These are phyloP conservation scores for Synodontis membranacea DNA, from an alignment of 2,113 vertebrate genomes.

Conservation along the genomic window DNA sequence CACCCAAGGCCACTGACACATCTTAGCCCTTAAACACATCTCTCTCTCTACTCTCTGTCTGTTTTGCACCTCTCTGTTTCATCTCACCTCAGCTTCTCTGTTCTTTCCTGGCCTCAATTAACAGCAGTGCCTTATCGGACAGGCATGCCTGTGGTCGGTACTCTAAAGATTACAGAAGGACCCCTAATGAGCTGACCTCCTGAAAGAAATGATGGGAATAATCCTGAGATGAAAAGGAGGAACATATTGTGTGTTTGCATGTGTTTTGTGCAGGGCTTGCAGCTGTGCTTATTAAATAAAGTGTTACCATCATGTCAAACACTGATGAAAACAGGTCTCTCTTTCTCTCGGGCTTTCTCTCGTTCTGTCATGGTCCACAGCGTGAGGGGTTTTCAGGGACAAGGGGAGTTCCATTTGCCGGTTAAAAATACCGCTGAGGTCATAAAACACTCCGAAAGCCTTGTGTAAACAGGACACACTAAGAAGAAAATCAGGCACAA, in stretches of 20 bases:
- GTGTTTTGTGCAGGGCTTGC: conserved; percentile 25
- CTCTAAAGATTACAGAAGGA: conserved; percentile 29
- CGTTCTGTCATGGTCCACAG: conserved; percentile 28
- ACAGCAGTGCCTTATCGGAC: conserved; percentile 36
- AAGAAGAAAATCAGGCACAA: conserved; percentile 37
- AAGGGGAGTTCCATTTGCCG: conserved; percentile 56
- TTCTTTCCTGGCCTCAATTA: conserved; percentile 36
- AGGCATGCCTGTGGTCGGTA: conserved; percentile 13
- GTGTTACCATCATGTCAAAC: conserved; percentile 47
- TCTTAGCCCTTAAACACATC: not conserved
- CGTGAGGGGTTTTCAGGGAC: conserved; percentile 47
- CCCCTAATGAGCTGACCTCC: conserved; percentile 32
- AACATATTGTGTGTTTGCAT: conserved; percentile 16
- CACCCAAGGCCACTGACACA: conserved; percentile 33
- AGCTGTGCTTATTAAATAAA: conserved; percentile 46
- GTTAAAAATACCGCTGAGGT: conserved; percentile 59
- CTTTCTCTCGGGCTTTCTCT: not conserved
- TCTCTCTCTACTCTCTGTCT: not conserved
- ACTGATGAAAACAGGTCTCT: conserved; percentile 40
- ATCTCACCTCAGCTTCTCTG: conserved; percentile 30
- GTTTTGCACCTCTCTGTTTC: not conserved
- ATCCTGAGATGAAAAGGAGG: conserved; percentile 12
- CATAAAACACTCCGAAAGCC: conserved; percentile 43
- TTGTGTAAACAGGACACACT: conserved; percentile 59
- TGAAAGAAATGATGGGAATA: conserved; percentile 38